Evolutionary conservation across 2,797 vertebrate species (phyloP), one percentile per base, ranked within the genome.

Genomic region (Setipinna tenuifilis): DNA sequence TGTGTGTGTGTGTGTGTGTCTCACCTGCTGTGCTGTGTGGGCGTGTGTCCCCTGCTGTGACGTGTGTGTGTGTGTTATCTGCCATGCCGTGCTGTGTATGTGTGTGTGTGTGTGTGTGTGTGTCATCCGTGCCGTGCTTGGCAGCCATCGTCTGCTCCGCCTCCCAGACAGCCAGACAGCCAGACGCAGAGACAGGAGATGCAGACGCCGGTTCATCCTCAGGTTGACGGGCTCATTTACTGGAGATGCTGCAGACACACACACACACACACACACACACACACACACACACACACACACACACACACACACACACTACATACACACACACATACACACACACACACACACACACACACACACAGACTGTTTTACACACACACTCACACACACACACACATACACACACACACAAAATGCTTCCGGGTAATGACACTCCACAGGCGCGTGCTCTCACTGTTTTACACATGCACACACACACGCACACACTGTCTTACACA

Each of bases 61-160:
- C 19, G n/a, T 62, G 61, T 62, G 61, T 62, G 61, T 62, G 61
- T 62, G 61, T 62, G 61, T 62, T n/a, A n/a, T n/a, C n/a, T n/a
- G n/a, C n/a, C n/a, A n/a, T n/a, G n/a, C n/a, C n/a, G n/a, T n/a
- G n/a, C n/a, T n/a, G 61, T 62, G 61, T 62, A n/a, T 23, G 61
- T 62, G 21, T 23, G 61, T 48, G 81, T 25, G 21, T 82, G 21
- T 48, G 41, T 6, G 80, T 50, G 41, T 61, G 61, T n/a, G 19
- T 61, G n/a, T 65, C 61, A 11, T 23, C 59, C 21, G 6, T n/a
- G 57, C 17, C 19, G 6, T 17, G 59, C 25, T 5, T 62, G 61
- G n/a, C n/a, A 23, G 7, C 7, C 61, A n/a, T 62, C n/a, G 28
- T 35, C 68, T 71, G 14, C 17, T 17, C 57, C 65, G 7, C 62